phyloP scores from a whole-genome alignment of 2,797 vertebrate genomes.

The Leptodactylus fallax region DNA sequence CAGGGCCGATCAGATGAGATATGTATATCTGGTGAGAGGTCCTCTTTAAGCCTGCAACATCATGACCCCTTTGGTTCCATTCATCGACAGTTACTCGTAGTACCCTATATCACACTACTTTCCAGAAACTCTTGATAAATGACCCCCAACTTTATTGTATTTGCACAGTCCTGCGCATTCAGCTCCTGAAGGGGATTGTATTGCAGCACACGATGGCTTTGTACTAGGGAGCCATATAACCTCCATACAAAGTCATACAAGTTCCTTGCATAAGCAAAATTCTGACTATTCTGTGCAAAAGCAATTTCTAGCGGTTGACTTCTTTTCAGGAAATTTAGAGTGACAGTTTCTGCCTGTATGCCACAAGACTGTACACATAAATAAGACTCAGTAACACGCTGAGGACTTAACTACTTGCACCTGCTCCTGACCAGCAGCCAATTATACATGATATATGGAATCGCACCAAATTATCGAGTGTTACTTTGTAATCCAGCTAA shows the following conservation, averaged over 20 bases:
- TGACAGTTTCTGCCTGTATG: slow-evolving; percentile 12
- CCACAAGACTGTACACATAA: background rate
- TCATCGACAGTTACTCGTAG: too few relatives aligned
- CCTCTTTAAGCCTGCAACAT: too few relatives aligned
- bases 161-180: too few relatives aligned
- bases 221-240: background rate
- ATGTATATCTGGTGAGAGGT: too few relatives aligned
- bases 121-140: too few relatives aligned
- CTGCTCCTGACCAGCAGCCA: slow-evolving; percentile 39
- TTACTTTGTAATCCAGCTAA: slow-evolving; percentile 4
- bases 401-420: slow-evolving; percentile 11
- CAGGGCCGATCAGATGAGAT: too few relatives aligned
- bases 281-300: background rate
- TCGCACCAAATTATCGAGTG: background rate
- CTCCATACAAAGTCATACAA: background rate
- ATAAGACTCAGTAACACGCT: background rate
- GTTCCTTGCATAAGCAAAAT: background rate
- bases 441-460: background rate
- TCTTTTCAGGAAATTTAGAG: slow-evolving; percentile 15
- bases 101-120: too few relatives aligned
- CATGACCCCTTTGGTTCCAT: too few relatives aligned
- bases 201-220: too few relatives aligned
- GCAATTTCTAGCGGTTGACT: background rate
- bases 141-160: too few relatives aligned
- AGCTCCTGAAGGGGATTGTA: too few relatives aligned